phyloP scores from a whole-genome alignment of 2,113 vertebrate species.

The Asarcornis scutulata region DNA sequence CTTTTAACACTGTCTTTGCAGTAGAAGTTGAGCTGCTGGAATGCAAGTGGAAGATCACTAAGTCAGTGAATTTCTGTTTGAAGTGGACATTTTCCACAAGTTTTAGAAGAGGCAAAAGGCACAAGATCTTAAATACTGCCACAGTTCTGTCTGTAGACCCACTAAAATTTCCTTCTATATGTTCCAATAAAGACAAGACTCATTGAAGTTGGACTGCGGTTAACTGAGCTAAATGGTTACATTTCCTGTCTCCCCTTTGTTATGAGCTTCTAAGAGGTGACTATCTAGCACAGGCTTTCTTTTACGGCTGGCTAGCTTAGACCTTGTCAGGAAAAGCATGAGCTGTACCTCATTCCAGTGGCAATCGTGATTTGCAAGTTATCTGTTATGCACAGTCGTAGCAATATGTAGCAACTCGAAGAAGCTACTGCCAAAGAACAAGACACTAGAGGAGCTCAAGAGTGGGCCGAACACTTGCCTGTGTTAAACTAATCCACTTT shows the following conservation, averaged over 20 bases:
- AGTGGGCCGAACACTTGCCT: not conserved
- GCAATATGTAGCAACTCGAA: not conserved
- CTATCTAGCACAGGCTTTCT: not conserved
- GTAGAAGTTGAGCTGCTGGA: not conserved
- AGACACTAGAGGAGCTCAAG: not conserved
- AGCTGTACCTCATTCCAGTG: not conserved
- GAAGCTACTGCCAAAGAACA: not conserved
- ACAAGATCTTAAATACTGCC: not conserved
- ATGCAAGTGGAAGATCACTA: not conserved
- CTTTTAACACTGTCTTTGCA: not conserved
- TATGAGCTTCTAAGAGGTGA: not conserved
- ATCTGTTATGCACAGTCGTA: not conserved
- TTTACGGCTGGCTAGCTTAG: not conserved
- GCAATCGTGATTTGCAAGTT: not conserved
- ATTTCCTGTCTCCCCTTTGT: not conserved
- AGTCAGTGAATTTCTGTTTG: not conserved
- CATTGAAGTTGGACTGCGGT: not conserved
- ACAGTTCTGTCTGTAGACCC: not conserved
- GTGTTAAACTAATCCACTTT: not conserved
- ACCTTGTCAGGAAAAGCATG: not conserved
- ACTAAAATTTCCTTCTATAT: not conserved
- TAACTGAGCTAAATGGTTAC: not conserved
- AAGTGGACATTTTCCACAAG: not conserved
- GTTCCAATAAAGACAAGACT: not conserved
- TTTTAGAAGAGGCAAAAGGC: not conserved